phyloP scores from a whole-genome alignment of 2,113 vertebrate genomes.

The Gnathonemus longibarbis region DNA sequence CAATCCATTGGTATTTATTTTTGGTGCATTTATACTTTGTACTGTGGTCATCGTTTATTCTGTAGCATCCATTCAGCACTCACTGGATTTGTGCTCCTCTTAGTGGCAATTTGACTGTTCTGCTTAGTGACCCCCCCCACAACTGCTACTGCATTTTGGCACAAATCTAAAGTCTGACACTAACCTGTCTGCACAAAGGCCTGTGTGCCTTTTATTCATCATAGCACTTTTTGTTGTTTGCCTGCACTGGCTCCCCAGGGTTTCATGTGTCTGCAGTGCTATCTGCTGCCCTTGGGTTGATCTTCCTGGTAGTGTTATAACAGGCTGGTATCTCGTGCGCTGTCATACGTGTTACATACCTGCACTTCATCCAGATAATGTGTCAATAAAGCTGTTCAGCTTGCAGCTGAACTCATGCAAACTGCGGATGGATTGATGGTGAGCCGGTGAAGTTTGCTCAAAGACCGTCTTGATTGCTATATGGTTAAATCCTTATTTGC shows the following conservation, averaged over 20 bases:
- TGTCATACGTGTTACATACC: not conserved
- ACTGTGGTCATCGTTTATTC: not conserved
- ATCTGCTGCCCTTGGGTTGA: not conserved
- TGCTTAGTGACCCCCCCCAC: not conserved
- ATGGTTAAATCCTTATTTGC: not conserved
- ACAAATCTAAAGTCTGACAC: not conserved
- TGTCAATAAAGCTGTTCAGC: not conserved
- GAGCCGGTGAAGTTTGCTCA: slow-evolving; percentile 10
- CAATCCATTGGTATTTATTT: slow-evolving; percentile 17
- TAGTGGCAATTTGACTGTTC: not conserved
- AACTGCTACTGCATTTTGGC: not conserved
- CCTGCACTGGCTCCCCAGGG: not conserved
- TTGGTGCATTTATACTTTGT: too few relatives aligned
- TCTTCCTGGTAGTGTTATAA: not conserved
- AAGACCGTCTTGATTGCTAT: not conserved
- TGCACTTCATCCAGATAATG: not conserved
- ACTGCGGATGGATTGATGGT: slow-evolving; percentile 19
- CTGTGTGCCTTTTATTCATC: not conserved
- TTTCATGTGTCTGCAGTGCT: not conserved
- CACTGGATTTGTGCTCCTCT: not conserved
- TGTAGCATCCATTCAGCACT: not conserved
- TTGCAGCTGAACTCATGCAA: not conserved
- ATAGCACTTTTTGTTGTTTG: not conserved
- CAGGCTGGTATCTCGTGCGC: not conserved
- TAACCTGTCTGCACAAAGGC: not conserved